phyloP scores from a whole-genome alignment of 1,140 invertebrate genomes.

The Tetramorium alpestre region DNA sequence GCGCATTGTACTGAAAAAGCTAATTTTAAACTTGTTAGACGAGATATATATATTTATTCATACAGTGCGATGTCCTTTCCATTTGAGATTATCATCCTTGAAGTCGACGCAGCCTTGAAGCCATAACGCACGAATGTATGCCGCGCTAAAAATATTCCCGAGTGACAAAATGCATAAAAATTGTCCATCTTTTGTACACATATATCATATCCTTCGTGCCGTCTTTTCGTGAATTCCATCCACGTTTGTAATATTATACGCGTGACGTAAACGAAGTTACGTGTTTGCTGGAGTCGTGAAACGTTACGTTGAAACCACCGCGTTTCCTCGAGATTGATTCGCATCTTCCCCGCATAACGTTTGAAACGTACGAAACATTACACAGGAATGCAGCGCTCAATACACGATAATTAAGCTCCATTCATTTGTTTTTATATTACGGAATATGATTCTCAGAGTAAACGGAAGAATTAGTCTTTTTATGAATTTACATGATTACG shows the following conservation, averaged over 20 bases:
- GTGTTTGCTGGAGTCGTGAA: not conserved
- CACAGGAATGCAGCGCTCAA: not conserved
- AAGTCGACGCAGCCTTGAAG: not conserved
- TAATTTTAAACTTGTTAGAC: conserved; percentile 18
- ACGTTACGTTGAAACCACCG: not conserved
- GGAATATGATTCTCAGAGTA: not conserved
- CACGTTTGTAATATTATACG: not conserved
- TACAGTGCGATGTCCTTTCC: conserved; percentile 1
- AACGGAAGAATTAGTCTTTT: not conserved
- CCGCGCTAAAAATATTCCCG: conserved; percentile 23
- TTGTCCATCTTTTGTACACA: not conserved
- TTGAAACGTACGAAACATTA: not conserved
- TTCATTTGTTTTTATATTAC: not conserved
- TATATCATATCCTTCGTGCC: not conserved
- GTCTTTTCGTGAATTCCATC: not conserved
- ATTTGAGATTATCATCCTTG: conserved; percentile 16
- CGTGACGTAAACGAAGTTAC: not conserved
- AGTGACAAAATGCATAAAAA: conserved; percentile 1
- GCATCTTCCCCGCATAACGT: not conserved
- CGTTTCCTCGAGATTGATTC: not conserved
- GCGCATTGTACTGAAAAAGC: not conserved
- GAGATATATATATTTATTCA: not conserved
- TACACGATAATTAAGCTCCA: not conserved
- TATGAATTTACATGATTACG: not conserved
- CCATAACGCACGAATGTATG: not conserved